Conservation (phyloP, 2,113 vertebrate species). For the Microcebus tavaratra region DNA sequence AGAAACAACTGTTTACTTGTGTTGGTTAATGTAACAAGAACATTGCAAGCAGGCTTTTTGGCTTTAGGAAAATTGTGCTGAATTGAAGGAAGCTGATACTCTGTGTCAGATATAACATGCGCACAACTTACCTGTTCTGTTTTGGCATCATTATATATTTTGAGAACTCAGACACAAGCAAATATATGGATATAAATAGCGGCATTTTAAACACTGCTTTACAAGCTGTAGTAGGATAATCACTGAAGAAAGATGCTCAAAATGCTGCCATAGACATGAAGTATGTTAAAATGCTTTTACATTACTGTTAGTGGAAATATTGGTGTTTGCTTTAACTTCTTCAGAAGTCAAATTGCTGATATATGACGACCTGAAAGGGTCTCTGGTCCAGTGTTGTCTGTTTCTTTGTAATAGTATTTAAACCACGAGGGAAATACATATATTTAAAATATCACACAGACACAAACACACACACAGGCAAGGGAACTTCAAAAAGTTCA, state of each 20-base stretch:
- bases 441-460: background rate
- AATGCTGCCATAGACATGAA: background rate
- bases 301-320: background rate
- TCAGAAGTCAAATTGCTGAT: background rate
- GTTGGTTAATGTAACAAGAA: constrained; percentile 31
- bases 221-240: background rate
- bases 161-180: background rate
- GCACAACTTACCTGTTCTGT: constrained; percentile 37
- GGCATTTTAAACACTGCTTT: constrained; percentile 21
- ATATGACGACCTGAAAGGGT: background rate
- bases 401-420: background rate
- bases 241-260: constrained; percentile 19
- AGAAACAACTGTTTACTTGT: constrained; percentile 17
- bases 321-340: background rate
- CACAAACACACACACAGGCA: background rate
- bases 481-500: background rate
- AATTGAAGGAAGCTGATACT: constrained; percentile 35
- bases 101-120: constrained; percentile 34
- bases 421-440: background rate
- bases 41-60: background rate
- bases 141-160: constrained; percentile 17
- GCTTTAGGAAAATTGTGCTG: constrained; percentile 15
- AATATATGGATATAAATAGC: constrained; percentile 15
- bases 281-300: background rate
- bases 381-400: background rate